These are phyloP conservation scores for Radopholus similis DNA, from an alignment of 1,140 invertebrate species.

Conservation along the genomic window DNA sequence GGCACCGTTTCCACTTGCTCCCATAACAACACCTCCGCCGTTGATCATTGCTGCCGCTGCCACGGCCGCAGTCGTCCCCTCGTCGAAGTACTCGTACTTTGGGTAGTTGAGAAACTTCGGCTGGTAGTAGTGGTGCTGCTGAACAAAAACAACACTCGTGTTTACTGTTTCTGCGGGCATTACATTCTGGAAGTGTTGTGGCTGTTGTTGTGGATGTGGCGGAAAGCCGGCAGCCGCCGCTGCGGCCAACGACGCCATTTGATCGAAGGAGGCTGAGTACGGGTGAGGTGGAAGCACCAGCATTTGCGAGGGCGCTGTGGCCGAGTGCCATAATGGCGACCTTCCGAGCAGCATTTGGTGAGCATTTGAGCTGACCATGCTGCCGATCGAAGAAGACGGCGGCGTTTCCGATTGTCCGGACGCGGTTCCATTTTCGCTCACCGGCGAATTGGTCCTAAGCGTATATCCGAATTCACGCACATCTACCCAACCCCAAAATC, in stretches of 20 bases:
- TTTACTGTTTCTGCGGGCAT: background rate
- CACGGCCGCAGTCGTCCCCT: background rate
- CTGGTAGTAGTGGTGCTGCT: conserved; percentile 4
- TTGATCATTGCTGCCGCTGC: background rate
- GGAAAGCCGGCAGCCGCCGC: conserved; percentile 1
- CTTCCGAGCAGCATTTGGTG: conserved; percentile 2
- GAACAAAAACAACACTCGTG: background rate
- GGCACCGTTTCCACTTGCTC: background rate
- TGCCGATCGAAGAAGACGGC: background rate
- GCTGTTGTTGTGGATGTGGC: background rate
- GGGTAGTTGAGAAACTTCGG: conserved; percentile 15
- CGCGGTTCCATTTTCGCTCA: conserved; percentile 9
- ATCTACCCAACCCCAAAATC: background rate
- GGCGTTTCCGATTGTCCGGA: background rate
- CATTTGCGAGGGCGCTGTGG: background rate
- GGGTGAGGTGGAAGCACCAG: background rate
- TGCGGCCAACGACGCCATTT: conserved; percentile 18
- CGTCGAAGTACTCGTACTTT: conserved; percentile 17
- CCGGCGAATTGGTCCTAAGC: conserved; percentile 2
- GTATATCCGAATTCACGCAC: background rate
- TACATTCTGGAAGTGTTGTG: background rate
- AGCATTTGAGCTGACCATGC: background rate
- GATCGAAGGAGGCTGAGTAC: background rate
- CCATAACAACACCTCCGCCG: background rate
- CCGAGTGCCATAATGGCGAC: background rate